Base-by-base conservation (phyloP, 2,113 vertebrate genomes). In the Ptilonorhynchus violaceus region DNA sequence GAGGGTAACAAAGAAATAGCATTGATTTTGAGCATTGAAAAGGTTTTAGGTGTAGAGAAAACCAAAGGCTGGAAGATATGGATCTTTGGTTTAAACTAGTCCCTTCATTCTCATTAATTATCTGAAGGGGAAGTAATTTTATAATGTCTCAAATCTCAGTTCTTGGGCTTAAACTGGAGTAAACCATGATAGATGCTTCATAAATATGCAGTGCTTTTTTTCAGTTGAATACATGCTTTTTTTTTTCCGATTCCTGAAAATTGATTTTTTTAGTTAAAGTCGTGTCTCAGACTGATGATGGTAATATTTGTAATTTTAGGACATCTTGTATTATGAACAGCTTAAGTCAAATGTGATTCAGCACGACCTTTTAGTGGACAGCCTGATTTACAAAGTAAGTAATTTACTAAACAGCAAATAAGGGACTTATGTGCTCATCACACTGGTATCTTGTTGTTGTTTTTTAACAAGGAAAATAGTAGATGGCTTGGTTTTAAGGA, bases 321-420 rank as follows among this genome's bases (percentile, higher is more conserved):
- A 99, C 95, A 96, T 99, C 79, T 98, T 99, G 90, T 99, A 99
- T 96, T 99, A 99, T 74, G 99, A 99, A 64, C 99, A 99, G 95
- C 98, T 99, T 33, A 99, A 98, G 94, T 99, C 99, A 7, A 99
- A 99, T 92, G 99, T 99, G 93, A 99, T 99, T 89, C 99, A 99
- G 69, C 98, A 99, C 9, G 97, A 99, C 96, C 98, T 99, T 97
- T 97, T 99, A 97, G 99, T 99, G 97, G 99, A 99, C 97, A 99
- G 98, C 97, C 98, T 99, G 67, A 99, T 99, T 97, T 99, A 99
- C 96, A 99, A 99, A 98, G 99, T 99, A 97, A 98, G 98, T 97
- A 89, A 79, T 94, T 90, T 47, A 39, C 90, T 44, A 15, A 70
- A 22, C 2, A 49, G 50, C 50, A 62, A 81, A 85, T 70, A 47